Evolutionary conservation across 2,113 vertebrate species (phyloP).

Genomic region (Telmatochromis sp.): DNA sequence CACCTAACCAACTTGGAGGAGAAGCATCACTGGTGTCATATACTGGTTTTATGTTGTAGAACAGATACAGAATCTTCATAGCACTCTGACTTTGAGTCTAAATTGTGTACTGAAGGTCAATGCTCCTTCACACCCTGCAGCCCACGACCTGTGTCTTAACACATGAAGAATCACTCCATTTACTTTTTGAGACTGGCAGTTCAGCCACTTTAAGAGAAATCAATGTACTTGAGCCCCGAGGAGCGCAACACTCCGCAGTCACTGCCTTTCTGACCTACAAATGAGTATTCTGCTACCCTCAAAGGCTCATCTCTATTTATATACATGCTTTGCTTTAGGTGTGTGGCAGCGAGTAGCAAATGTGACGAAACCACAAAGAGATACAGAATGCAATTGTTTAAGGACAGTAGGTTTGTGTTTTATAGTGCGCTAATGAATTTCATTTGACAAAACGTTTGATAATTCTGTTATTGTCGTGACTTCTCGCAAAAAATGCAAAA

Average conservation of each 20-base stretch:
- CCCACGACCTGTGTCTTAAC: conserved; percentile 69
- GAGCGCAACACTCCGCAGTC: conserved; percentile 36
- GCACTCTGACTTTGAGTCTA: conserved; percentile 34
- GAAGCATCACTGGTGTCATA: not conserved
- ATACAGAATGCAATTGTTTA: not conserved
- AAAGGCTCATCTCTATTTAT: conserved; percentile 3
- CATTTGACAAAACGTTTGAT: not conserved
- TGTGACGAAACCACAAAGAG: not conserved
- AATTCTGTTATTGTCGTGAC: not conserved
- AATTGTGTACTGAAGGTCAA: conserved; percentile 80
- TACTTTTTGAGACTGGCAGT: conserved; percentile 58
- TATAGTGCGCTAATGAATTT: not conserved
- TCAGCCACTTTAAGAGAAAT: conserved; percentile 65
- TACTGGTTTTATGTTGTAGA: not conserved
- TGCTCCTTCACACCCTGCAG: conserved; percentile 67
- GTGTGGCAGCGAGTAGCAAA: not conserved
- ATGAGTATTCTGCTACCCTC: conserved; percentile 31
- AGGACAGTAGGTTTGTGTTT: not conserved
- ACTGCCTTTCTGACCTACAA: conserved; percentile 49
- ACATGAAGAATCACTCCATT: conserved; percentile 76
- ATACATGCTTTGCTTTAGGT: not conserved
- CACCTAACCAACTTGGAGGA: not conserved
- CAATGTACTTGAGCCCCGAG: conserved; percentile 50
- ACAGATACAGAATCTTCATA: not conserved
- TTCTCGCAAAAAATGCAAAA: not conserved